A percentile compares a stretch with the other conserved stretches of the same genome.
Evolutionary conservation across 2,113 vertebrate genomes (phyloP).

Genomic region (Proterorhinus semilunaris): DNA sequence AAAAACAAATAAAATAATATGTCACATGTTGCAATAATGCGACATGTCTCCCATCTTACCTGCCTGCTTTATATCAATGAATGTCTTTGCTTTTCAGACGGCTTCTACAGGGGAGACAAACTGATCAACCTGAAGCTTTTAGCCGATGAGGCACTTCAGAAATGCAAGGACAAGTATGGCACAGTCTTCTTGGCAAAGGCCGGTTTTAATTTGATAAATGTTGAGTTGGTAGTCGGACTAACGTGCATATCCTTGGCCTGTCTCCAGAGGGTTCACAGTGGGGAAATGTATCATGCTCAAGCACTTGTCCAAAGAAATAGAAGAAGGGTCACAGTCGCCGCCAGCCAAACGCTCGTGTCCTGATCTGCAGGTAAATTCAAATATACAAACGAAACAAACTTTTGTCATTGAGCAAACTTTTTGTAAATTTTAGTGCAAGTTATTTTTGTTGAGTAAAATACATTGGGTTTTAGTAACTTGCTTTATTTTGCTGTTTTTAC

Average conservation of each 20-base stretch:
- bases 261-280: constrained; percentile 78
- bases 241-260: neutral
- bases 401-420: neutral
- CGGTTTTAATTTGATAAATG: neutral
- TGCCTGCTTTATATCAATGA: neutral
- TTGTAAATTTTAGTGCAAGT: neutral
- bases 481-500: neutral
- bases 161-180: constrained; percentile 89
- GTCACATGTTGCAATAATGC: too few relatives aligned
- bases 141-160: constrained; percentile 89
- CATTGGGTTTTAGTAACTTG: neutral
- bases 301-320: constrained; percentile 85
- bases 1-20: neutral
- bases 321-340: constrained; percentile 80
- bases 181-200: constrained; percentile 3
- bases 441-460: neutral
- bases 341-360: constrained; percentile 88
- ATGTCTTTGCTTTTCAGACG: constrained; percentile 78
- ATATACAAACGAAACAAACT: neutral
- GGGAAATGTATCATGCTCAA: constrained; percentile 87
- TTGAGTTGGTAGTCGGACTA: neutral
- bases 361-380: constrained; percentile 82
- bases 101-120: constrained; percentile 96
- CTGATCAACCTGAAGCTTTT: constrained; percentile 92
- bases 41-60: neutral